Base-by-base conservation (phyloP, 2,113 vertebrate species). In the Apus apus region DNA sequence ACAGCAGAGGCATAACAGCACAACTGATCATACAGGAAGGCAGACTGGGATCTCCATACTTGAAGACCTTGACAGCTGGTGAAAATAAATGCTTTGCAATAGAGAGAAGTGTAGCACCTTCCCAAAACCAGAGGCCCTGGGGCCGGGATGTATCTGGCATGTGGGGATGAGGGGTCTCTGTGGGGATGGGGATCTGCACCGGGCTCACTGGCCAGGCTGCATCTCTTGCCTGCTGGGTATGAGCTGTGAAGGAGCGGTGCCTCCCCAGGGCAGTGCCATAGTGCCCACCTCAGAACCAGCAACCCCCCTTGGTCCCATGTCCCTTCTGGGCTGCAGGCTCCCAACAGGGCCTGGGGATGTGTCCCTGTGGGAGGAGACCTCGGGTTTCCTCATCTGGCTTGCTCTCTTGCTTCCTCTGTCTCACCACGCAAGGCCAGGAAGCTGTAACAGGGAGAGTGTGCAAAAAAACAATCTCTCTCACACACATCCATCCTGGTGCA, bases 181-280 rank as follows among this genome's bases (percentile, higher is more conserved):
- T 9, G 2, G 40, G 40, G 40, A 43, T 43, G 40, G 40, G 40
- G 40, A 43, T 43, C 40, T 43, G 40, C 40, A 43, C 40, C 13
- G 40, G 40, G 40, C 11, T 43, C 40, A 43, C 40, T 43, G 11
- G 40, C 40, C 40, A 43, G 46, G 40, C 40, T 11, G 40, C 46
- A 16, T 17, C 46, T 46, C 46, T 46, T 16, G 46, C 48, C 48
- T 22, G 48, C 48, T 48, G 19, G 25, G 14, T 27, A 53, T 13
- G 26, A 53, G 48, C 48, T 48, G 8, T 23, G 13, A 8, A 26
- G 12, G 25, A 53, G 50, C 13, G n/a, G 9, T 38, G 50, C 60
- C 13, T 2, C 32, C 21, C 32, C n/a, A 1, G 1, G 32, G 58
- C 50, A 30, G 34, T 18, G 30, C 25, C 21, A 0, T 15, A 6